Conservation (phyloP, 2,888 invertebrate genomes). For the Nasonovia ribisnigri region DNA sequence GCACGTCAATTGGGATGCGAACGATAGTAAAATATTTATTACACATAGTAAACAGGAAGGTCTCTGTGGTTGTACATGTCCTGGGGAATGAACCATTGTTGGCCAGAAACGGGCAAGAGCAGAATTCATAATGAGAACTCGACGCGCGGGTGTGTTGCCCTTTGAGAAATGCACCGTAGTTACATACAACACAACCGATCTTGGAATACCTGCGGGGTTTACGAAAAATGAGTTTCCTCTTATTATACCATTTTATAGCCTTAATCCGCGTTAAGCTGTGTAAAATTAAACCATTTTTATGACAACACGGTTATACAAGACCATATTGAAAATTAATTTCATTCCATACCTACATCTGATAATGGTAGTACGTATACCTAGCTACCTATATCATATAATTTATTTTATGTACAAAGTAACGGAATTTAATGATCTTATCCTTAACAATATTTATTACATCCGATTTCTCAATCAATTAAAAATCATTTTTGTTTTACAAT, state of each 20-base stretch:
- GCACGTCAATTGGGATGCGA: conserved; percentile 60
- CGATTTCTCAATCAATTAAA: conserved; percentile 33
- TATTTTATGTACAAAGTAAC: neutral
- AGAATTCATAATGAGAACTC: conserved; percentile 63
- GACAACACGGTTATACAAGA: neutral
- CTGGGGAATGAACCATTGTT: conserved; percentile 61
- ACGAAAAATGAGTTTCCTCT: conserved; percentile 9
- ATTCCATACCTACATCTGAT: neutral
- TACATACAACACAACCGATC: conserved; percentile 10
- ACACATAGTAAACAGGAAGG: conserved; percentile 59
- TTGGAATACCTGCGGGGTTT: neutral
- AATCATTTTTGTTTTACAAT: neutral
- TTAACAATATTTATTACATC: conserved; percentile 44
- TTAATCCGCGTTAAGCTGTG: neutral
- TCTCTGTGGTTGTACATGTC: conserved; percentile 54
- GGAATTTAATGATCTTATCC: conserved; percentile 24
- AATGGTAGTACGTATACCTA: neutral
- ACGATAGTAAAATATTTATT: conserved; percentile 61
- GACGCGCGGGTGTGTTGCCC: conserved; percentile 63
- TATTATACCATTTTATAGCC: neutral
- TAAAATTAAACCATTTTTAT: neutral
- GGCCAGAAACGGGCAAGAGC: conserved; percentile 61
- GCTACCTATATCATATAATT: neutral
- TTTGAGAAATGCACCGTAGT: conserved; percentile 62
- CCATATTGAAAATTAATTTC: neutral